Base-by-base conservation (phyloP, 2,888 invertebrate genomes). In the Napeogenes inachia region DNA sequence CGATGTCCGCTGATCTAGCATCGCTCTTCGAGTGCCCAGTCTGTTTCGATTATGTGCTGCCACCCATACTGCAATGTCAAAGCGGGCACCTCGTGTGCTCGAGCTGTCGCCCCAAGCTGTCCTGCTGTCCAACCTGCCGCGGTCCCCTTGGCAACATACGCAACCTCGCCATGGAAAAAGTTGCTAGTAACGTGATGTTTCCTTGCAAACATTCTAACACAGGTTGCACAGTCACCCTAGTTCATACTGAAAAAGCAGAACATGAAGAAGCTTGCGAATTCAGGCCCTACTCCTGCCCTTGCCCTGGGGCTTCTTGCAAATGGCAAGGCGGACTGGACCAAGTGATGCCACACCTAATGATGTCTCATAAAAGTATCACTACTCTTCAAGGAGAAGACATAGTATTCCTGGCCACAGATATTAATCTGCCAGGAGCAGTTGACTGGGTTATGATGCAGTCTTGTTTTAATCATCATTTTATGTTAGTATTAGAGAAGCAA, bases 401-500 rank as follows among this genome's bases (percentile, higher is more conserved):
- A 75, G 99, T 99, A 59, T 99, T 99, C 87, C 91, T 99, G 74
- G 99, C 99, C 2, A 99, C 99, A 47, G 99, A 99, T 85, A 99
- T 99, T 67, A 99, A 99, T 91, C 93, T 99, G 70, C 99, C 99
- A 6, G 99, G 99, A 64, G 99, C 99, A 45, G 99, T 99, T 10
- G 99, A 99, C 85, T 99, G 99, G 99, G 98, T 98, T 4, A 99
- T 99, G 99, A 99, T 99, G 99, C 99, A 99, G 89, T 98, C 98
- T 38, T 99, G 99, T 87, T 99, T 99, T 84, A 98, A 98, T 62
- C 98, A 98, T 81, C 98, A 99, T 86, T 99, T 99, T 80, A 99
- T 99, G 99, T 92, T 99, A 71, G 99, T 99, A 45, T 92, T 99
- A 58, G 99, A 99, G 83, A 99, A 99, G 82, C 98, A 98, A 87